Conservation (phyloP, 2,797 vertebrate species). For the Anableps anableps region DNA sequence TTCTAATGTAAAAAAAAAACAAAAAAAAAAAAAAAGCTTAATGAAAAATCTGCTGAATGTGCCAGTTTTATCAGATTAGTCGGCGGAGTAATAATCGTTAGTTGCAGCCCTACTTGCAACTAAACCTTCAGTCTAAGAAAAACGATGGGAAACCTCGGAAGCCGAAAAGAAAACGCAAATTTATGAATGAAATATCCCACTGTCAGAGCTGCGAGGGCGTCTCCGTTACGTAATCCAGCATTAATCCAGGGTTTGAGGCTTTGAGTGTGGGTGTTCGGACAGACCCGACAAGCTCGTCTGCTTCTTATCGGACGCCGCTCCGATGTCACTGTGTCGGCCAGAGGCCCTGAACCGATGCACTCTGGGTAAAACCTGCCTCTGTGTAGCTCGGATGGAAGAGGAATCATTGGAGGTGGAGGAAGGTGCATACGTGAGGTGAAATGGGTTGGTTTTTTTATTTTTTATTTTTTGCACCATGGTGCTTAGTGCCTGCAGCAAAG, state of each 20-base stretch:
- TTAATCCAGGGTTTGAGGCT: background rate
- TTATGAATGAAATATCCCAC: no score
- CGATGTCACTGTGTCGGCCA: slow-evolving; percentile 68
- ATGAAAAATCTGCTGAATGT: no score
- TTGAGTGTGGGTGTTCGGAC: slow-evolving; percentile 6
- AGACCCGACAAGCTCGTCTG: slow-evolving; percentile 26
- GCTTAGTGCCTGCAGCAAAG: slow-evolving; percentile 72
- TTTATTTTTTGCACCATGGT: slow-evolving; percentile 51
- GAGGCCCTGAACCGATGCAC: slow-evolving; percentile 42
- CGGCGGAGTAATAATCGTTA: no score
- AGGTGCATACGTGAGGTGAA: slow-evolving; percentile 26
- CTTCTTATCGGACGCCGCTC: slow-evolving; percentile 11
- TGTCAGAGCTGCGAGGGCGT: no score
- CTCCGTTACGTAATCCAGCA: background rate
- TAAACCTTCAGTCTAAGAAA: no score
- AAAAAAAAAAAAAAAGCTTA: no score
- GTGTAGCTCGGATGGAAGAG: slow-evolving; percentile 68
- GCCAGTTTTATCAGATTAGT: no score
- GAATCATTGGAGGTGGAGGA: slow-evolving; percentile 6
- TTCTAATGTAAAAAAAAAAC: no score
- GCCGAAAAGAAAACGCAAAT: background rate
- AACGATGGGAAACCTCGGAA: background rate
- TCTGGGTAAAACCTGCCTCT: slow-evolving; percentile 54
- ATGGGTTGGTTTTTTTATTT: background rate
- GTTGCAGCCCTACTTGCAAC: no score